Conservation (phyloP, 2,888 invertebrate species). For the Yponomeuta malinellus region DNA sequence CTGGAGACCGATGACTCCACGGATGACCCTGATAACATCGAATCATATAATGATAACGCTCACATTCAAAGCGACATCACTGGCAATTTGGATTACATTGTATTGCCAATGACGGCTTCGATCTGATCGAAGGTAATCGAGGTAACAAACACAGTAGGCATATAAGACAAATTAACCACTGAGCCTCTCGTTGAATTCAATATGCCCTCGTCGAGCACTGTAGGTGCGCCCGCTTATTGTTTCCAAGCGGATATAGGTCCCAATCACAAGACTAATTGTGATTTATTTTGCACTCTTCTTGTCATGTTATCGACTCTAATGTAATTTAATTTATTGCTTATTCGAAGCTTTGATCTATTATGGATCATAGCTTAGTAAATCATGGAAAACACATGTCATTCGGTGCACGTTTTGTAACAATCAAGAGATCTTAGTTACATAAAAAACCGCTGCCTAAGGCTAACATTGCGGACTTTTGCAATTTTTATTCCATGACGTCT, state of each 20-base stretch:
- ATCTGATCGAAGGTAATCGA: neutral
- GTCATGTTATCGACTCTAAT: neutral
- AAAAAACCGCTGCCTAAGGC: neutral
- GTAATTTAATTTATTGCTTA: neutral
- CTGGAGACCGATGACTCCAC: constrained; percentile 3
- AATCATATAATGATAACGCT: constrained; percentile 2
- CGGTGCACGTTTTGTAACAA: neutral
- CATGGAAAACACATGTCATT: neutral
- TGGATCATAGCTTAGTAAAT: constrained; percentile 1
- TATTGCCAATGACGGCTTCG: neutral
- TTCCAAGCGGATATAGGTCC: constrained; percentile 45
- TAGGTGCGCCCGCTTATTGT: constrained; percentile 51
- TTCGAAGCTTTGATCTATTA: neutral
- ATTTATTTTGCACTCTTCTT: constrained; percentile 6
- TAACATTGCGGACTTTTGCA: neutral
- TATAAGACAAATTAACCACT: constrained; percentile 65
- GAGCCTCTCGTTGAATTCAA: constrained; percentile 53
- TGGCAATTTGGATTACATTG: neutral
- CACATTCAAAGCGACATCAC: neutral
- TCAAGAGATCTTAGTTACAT: neutral
- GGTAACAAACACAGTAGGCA: constrained; percentile 49
- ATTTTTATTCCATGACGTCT: neutral
- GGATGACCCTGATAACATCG: constrained; percentile 8
- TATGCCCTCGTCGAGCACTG: constrained; percentile 32
- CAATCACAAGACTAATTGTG: neutral